Evolutionary conservation across 2,113 vertebrate genomes (phyloP), one percentile per base, ranked within the genome.

Genomic region (Blennius ocellaris): DNA sequence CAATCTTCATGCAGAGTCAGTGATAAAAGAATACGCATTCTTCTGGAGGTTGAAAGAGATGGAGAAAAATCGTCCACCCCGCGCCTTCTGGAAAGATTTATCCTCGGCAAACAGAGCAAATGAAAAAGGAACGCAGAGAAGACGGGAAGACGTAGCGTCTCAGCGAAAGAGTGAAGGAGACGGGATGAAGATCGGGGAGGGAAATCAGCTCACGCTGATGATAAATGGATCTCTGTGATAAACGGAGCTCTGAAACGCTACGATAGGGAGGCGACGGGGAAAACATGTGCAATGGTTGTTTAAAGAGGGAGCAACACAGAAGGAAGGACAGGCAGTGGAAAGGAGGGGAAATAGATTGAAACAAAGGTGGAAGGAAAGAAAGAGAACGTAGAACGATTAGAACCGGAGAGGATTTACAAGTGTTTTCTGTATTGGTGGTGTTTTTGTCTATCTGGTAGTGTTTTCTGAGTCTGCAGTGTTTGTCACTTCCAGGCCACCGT

Each of bases 11-110:
- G 80, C 80, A 76, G 78, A 84, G 71, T 63, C 9, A 5, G 50
- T 84, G 82, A 86, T 85, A 76, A 80, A 87, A 82, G 21, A 80
- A 84, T 85, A 84, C 80, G 82, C 56, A 83, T 81, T 88, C 63
- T 78, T 64, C 43, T 71, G 55, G 69, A 57, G 44, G 45, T 8
- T 43, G 43, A 49, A 37, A 52, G 48, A 51, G 62, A 58, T 0
- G 14, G 39, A 52, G 11, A 66, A 71, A 21, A 40, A 7, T 10
- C 56, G 15, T 51, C 21, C 36, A 67, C 16, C 52, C 43, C 0
- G 5, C n/a, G 59, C 59, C 73, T 66, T 48, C 48, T 61, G 37
- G 14, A 67, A n/a, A 66, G 58, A 74, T 68, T 57, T 53, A 78
- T 81, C 40, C 56, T 40, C 36, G 60, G 53, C 3, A 0, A 44